Base-by-base conservation (phyloP, 2,113 vertebrate genomes). In the Stercorarius parasiticus region DNA sequence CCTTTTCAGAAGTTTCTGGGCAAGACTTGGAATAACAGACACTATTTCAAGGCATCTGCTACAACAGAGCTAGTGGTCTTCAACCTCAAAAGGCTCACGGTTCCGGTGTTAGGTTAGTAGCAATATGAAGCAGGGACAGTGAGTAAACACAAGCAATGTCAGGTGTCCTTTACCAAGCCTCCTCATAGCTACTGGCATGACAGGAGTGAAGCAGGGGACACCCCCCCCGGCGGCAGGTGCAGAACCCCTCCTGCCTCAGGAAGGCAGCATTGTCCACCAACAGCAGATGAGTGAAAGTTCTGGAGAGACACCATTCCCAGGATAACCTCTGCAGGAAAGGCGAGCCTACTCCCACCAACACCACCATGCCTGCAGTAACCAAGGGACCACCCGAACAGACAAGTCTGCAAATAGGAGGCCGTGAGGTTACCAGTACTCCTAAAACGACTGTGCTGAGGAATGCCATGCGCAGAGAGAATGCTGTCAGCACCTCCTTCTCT, bases 71-170 rank as follows among this genome's bases (percentile, higher is more conserved):
- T 64, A 40, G 9, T 3, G 25, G 52, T 58, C 77, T 49, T 30
- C 13, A 74, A 61, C 56, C 47, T 72, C 72, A 10, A 3, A 38
- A 43, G 71, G 78, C 40, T 67, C 40, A 50, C 61, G n/a, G 38
- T 43, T 26, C 6, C 20, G 26, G 9, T 40, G 45, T 13, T 72
- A 79, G 62, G 90, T 94, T 95, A 96, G 97, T 16, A 93, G 77
- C 77, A 82, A 92, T 64, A 90, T 5, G 77, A 96, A 97, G 97
- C 92, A 97, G 59, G 91, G 73, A 90, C 2, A 84, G 78, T 21
- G 80, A 95, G 59, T 25, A 62, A 92, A 97, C 32, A 79, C 90
- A 76, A 92, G 88, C 82, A 77, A 94, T 62, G 47, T 30, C 69
- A 82, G 62, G 73, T 4, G 36, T 32, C 65, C 59, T 29, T 36